Base-by-base conservation (phyloP, 2,113 vertebrate species). In the Mormoops blainvillei region DNA sequence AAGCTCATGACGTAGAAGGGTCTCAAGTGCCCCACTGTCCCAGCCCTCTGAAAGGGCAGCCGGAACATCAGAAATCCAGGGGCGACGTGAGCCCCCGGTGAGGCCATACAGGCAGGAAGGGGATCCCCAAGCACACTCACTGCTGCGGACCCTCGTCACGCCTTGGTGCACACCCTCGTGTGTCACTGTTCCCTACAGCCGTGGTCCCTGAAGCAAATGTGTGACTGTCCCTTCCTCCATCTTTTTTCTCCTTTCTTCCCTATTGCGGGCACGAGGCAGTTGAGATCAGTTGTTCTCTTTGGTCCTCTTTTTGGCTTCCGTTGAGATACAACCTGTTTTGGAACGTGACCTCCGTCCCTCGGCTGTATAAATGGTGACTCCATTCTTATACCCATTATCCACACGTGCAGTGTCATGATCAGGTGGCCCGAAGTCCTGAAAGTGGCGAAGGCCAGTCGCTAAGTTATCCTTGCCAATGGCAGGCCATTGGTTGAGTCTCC, bases 81-180 rank as follows among this genome's bases (percentile, higher is more conserved):
- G 11, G 74, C 22, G 16, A 2, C 1, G 0, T 12, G 52, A 48
- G 28, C 5, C 38, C 18, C 38, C 3, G 16, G 73, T 26, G 31
- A 50, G 61, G 28, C 82, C 12, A 11, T 31, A 1, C 11, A 8
- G 22, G 26, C 4, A 41, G 26, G 70, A 52, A 1, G 2, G 2
- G 28, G 43, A 56, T 5, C 7, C 10, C 1, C 0, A 7, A 0
- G 3, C 22, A 8, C 4, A 0, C 9, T 16, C 16, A 3, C 2
- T 0, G 28, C 76, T 41, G 18, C 19, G 26, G 71, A 45, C 2
- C 5, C 15, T 67, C 38, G 2, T 52, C 0, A 2, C 3, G 19
- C 31, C 56, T 65, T 67, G 8, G 20, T 2, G 8, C 8, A 13
- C 31, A n/a, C 16, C 8, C 1, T 3, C 41, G 2, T 18, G 5